Conservation (phyloP, 2,113 vertebrate genomes). For the Capreolus pygargus region DNA sequence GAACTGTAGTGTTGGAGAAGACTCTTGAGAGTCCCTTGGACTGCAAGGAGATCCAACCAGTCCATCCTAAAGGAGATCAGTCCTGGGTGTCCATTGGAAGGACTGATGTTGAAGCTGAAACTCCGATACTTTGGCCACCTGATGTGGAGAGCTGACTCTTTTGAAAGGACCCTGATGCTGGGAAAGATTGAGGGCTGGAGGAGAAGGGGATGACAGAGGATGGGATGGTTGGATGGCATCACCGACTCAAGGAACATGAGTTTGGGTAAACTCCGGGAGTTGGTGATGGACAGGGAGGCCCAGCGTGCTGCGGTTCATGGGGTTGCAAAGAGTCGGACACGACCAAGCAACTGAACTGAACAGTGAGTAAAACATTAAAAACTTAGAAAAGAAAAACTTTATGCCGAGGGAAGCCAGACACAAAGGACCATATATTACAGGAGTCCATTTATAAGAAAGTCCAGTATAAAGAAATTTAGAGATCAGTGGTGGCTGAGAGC, state of each 20-base stretch:
- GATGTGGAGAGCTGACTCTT: neutral
- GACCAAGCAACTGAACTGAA: neutral
- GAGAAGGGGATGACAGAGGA: neutral
- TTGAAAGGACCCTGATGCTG: neutral
- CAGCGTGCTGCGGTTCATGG: neutral
- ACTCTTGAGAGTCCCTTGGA: neutral
- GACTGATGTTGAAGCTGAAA: neutral
- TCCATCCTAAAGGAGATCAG: neutral
- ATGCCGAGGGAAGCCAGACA: neutral
- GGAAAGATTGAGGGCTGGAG: neutral
- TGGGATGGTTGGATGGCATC: neutral
- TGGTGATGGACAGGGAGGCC: neutral
- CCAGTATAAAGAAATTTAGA: no score
- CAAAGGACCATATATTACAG: no score
- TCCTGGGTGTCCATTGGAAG: neutral
- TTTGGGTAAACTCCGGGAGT: neutral
- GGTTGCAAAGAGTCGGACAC: neutral
- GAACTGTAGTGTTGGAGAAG: neutral
- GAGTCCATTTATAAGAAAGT: fast-evolving
- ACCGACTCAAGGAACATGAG: neutral
- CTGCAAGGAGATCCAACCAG: neutral
- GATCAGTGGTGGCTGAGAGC: fast-evolving
- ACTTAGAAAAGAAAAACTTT: no score
- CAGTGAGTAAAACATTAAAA: neutral
- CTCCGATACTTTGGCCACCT: neutral